Evolutionary conservation across 2,888 invertebrate species (phyloP), one percentile per base, ranked within the genome.

Genomic region (Halocaridina rubra): DNA sequence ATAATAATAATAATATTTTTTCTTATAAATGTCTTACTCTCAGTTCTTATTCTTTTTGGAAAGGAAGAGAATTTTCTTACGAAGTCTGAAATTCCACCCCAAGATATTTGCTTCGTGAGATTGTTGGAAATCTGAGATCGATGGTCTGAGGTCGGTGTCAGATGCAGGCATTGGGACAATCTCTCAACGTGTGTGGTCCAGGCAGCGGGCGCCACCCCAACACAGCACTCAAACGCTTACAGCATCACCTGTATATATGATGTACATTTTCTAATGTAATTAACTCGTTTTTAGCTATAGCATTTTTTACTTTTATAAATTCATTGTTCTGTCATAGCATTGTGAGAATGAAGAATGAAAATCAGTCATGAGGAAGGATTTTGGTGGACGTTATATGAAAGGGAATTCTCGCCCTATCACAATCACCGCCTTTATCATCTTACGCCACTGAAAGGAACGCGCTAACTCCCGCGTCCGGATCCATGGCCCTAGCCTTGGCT

Each of bases 401-500:
- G 59, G 39, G 80, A 71, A 30, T n/a, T 39, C 71, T 69, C 71
- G 53, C 57, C 53, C 61, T 80, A 80, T 80, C 76, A 59, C 76
- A 76, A 59, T 76, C 76, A 76, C n/a, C 76, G 29, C 57, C 72
- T 69, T 71, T 80, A 80, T 71, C 80, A 80, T 80, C 80, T 80
- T 71, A 72, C 53, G 80, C 80, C 80, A 71, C 80, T 72, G 80
- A 80, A 53, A 80, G 72, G 72, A 72, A 72, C 80, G 80, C 71
- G 80, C 71, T 32, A 71, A 72, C 80, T 32, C 71, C 71, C 30
- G 27, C 59, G 71, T 80, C 71, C 72, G 57, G 76, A 76, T 19
- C n/a, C 76, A 2, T 32, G 59, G 19, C 0, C 7, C n/a, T 5
- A 19, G 8, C 29, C 16, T 5, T 19, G 75, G 4, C 75, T 46